Percentiles rank a stretch among this genome's conserved stretches.
phyloP scores from a whole-genome alignment of 2,888 invertebrate genomes.

The Agonopterix heracliana region DNA sequence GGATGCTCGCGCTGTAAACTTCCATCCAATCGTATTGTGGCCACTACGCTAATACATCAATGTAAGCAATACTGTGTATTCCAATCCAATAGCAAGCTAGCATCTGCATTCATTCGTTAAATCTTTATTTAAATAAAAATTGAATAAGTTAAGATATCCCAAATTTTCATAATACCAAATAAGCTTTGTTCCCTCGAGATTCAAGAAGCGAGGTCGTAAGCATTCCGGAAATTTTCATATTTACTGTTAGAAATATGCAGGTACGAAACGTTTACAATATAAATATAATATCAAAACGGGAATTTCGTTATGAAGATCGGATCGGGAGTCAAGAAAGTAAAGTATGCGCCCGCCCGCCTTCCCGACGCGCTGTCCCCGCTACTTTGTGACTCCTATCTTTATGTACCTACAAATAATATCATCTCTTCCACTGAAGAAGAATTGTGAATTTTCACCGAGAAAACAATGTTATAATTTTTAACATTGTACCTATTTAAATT shows the following conservation, averaged over 20 bases:
- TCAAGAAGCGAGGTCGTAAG: slow-evolving; percentile 53
- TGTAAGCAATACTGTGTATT: slow-evolving; percentile 20
- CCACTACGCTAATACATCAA: slow-evolving; percentile 37
- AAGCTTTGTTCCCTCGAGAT: slow-evolving; percentile 52
- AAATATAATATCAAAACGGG: slow-evolving; percentile 77
- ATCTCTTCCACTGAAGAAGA: no score
- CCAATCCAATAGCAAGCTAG: no score
- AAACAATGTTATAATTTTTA: no score
- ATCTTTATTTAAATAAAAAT: slow-evolving; percentile 13
- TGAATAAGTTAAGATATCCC: slow-evolving; percentile 18
- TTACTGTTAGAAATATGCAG: slow-evolving; percentile 77
- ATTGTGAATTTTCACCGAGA: no score
- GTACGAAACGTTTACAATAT: slow-evolving; percentile 74
- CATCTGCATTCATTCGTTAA: no score
- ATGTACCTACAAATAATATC: not conserved
- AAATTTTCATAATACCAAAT: slow-evolving; percentile 61
- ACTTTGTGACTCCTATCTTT: slow-evolving; percentile 38
- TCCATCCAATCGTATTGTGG: slow-evolving; percentile 61
- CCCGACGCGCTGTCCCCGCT: slow-evolving; percentile 40
- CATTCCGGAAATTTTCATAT: slow-evolving; percentile 76
- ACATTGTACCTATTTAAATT: no score
- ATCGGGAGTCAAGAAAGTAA: slow-evolving; percentile 67
- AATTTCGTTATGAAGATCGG: slow-evolving; percentile 77
- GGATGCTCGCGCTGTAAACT: slow-evolving; percentile 62
- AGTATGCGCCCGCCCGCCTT: slow-evolving; percentile 51